Evolutionary conservation across 37 sponge, comb jelly and placozoan species (phyloP), one percentile per base, ranked within the genome.

Genomic region (Oscarella lobularis): DNA sequence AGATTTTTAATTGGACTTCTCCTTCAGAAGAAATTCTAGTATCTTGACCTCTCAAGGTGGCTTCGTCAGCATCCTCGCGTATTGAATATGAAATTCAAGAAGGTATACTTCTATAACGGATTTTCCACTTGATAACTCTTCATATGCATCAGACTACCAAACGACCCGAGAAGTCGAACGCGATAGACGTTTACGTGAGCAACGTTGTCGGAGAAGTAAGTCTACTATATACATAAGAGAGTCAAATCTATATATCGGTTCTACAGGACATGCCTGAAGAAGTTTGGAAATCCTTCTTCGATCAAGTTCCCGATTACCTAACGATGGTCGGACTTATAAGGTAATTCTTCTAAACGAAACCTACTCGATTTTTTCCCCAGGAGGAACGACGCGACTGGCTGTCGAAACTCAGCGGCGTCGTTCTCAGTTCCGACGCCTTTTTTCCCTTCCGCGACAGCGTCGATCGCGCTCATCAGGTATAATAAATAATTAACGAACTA

Each of bases 391-490:
- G 66, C 6, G 66, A 74, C 9, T 74, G 75, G 75, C 55, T 74
- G 66, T 74, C 75, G 4, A 38, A 74, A 66, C 41, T 74, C 31
- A 66, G 66, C 20, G 20, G 29, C 9, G 27, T 74, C 27, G 9
- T 66, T 5, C 40, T 74, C n/a, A 74, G 75, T 66, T 74, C 75
- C 29, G 75, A 74, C 55, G 75, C 75, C 9, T 74, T 74, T 31
- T 74, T 74, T 35, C 75, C 75, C 38, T 74, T 74, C n/a, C 60
- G 75, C 6, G 75, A 74, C 66, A 74, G 29, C n/a, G 55, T 74
- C 27, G 66, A 74, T 31, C 9, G 40, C 9, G 75, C 75, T 68
- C 6, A 68, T 34, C 71, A 68, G 29, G 71, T 68, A n/a, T n/a
- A n/a, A n/a, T n/a, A n/a, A n/a, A n/a, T n/a, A n/a, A n/a, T n/a